Conservation (phyloP, 2,113 vertebrate species). For the Anhinga anhinga region DNA sequence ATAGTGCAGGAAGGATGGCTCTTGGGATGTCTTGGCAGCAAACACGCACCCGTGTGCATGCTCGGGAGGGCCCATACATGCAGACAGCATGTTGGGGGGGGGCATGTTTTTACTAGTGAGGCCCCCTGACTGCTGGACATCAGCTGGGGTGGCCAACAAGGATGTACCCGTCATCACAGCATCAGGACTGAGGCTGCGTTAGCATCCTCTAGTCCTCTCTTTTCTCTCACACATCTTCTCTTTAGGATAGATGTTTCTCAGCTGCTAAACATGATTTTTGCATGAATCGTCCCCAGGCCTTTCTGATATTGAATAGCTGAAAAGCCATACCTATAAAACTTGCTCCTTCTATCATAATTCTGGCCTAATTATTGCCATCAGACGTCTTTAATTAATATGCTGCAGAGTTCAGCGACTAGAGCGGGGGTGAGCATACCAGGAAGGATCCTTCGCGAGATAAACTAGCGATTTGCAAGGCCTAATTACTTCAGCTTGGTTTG, state of each 20-base stretch:
- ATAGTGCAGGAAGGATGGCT: not conserved
- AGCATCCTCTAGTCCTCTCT: not conserved
- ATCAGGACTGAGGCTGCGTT: not conserved
- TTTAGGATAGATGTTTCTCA: not conserved
- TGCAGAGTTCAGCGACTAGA: not conserved
- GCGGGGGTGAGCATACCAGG: not conserved
- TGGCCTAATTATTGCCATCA: not conserved
- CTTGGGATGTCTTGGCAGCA: not conserved
- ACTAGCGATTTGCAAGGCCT: not conserved
- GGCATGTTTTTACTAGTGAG: not conserved
- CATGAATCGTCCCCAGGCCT: not conserved
- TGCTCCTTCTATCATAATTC: not conserved
- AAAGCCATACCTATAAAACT: not conserved
- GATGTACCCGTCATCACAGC: not conserved
- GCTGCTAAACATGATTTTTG: not conserved
- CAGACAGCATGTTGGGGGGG: not conserved
- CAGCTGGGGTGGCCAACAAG: rapidly evolving
- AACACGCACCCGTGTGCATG: rapidly evolving
- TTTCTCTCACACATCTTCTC: not conserved
- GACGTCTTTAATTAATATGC: conserved; percentile 22
- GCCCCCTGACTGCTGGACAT: not conserved
- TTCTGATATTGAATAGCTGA: not conserved
- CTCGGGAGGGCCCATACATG: rapidly evolving
- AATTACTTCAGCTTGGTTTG: not conserved
- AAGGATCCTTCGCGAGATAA: not conserved